Conservation (phyloP, 1,140 invertebrate genomes). For the Pectinophora gossypiella region DNA sequence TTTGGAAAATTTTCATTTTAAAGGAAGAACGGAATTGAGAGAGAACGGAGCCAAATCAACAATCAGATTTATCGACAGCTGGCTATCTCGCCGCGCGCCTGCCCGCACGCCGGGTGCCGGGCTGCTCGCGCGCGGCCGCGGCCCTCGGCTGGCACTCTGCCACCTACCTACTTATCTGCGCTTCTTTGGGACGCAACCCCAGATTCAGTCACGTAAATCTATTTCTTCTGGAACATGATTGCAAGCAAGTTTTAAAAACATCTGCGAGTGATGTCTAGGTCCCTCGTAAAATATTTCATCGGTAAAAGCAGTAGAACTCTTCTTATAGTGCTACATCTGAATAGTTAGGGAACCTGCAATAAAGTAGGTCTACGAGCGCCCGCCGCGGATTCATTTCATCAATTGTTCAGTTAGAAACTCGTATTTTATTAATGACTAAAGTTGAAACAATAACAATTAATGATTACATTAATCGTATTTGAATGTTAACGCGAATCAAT, state of each 20-base stretch:
- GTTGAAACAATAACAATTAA: no score
- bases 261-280: background rate
- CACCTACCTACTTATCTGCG: background rate
- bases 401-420: no score
- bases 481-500: no score
- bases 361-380: no score
- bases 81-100: no score
- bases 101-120: background rate
- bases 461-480: no score
- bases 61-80: background rate
- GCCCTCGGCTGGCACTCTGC: background rate
- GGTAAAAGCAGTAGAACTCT: background rate
- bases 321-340: no score
- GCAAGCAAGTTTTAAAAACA: background rate
- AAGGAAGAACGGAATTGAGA: background rate
- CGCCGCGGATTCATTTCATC: no score
- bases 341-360: no score
- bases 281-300: background rate
- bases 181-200: conserved; percentile 6
- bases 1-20: no score
- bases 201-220: conserved; percentile 18
- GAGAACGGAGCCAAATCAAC: background rate
- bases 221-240: conserved; percentile 14
- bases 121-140: background rate
- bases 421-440: no score